A percentile compares a stretch with the other conserved stretches of the same genome.
phyloP scores from a whole-genome alignment of 30 jellyfish, hydroid and myxozoan species.

The Aurelia aurita complex sp. Pacific region DNA sequence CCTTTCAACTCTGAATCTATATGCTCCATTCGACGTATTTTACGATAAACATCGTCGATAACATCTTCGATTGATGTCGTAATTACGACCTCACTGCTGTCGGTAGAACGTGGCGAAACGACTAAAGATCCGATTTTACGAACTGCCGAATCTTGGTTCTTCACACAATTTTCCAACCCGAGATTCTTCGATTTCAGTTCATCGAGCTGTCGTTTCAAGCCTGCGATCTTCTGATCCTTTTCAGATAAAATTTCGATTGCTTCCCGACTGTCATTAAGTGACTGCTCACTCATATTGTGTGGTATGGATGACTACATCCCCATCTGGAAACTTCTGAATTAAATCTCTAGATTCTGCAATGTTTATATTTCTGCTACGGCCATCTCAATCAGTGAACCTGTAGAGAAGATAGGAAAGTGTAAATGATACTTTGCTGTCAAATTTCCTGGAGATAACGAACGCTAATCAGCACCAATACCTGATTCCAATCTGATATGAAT shows the following conservation, averaged over 20 bases:
- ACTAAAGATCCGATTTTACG: slow-evolving; percentile 61
- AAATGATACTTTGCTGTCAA: too few relatives aligned
- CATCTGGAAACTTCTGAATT: too few relatives aligned
- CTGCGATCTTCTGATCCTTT: slow-evolving; percentile 50
- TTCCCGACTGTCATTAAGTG: slow-evolving; percentile 35
- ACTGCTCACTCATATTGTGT: neutral
- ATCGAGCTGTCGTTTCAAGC: slow-evolving; percentile 41
- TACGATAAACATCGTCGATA: slow-evolving; percentile 50
- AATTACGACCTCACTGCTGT: slow-evolving; percentile 32
- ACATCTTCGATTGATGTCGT: slow-evolving; percentile 37
- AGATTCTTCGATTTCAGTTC: slow-evolving; percentile 32
- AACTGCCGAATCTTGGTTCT: slow-evolving; percentile 71
- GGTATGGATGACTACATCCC: too few relatives aligned
- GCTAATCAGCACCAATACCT: too few relatives aligned
- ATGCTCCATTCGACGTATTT: slow-evolving; percentile 34
- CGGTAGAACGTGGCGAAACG: slow-evolving; percentile 49
- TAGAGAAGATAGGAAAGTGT: too few relatives aligned
- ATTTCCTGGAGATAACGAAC: too few relatives aligned
- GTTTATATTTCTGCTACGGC: too few relatives aligned
- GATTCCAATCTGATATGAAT: too few relatives aligned
- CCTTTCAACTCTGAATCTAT: slow-evolving; percentile 12
- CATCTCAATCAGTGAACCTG: too few relatives aligned
- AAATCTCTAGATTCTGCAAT: too few relatives aligned
- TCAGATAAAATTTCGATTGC: slow-evolving; percentile 50
- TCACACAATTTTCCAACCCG: slow-evolving; percentile 52